Conservation (phyloP, 2,797 vertebrate genomes). For the Pterois miles region DNA sequence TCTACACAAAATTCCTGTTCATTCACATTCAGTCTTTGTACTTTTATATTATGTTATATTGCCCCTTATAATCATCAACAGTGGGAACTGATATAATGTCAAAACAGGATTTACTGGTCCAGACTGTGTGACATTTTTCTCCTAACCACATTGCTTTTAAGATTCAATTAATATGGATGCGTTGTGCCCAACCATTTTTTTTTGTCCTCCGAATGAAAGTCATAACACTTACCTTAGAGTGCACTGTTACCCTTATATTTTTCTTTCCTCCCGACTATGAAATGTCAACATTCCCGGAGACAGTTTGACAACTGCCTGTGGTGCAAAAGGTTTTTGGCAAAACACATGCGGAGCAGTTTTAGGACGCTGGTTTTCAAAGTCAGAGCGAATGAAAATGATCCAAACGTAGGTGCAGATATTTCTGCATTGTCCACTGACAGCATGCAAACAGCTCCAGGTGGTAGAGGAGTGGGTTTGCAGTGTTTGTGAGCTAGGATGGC, state of each 20-base stretch:
- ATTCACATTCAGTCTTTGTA: neutral
- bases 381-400: slow-evolving; percentile 7
- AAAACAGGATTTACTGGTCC: neutral
- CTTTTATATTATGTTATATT: neutral
- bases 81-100: neutral
- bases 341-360: slow-evolving; percentile 26
- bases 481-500: slow-evolving; percentile 11
- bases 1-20: neutral
- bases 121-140: neutral
- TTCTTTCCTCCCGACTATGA: neutral
- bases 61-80: neutral
- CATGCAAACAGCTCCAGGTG: slow-evolving; percentile 1
- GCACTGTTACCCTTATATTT: slow-evolving; percentile 10
- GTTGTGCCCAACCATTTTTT: neutral
- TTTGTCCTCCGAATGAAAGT: neutral
- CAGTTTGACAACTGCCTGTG: slow-evolving; percentile 34
- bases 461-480: slow-evolving; percentile 4
- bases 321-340: slow-evolving; percentile 28
- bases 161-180: neutral
- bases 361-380: slow-evolving; percentile 14
- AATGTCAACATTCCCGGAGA: slow-evolving; percentile 27
- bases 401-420: slow-evolving; percentile 6
- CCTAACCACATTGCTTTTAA: neutral
- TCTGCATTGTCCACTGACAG: slow-evolving; percentile 3
- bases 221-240: neutral